Conservation (phyloP, 1,140 invertebrate species). For the Drosophila sproati region DNA sequence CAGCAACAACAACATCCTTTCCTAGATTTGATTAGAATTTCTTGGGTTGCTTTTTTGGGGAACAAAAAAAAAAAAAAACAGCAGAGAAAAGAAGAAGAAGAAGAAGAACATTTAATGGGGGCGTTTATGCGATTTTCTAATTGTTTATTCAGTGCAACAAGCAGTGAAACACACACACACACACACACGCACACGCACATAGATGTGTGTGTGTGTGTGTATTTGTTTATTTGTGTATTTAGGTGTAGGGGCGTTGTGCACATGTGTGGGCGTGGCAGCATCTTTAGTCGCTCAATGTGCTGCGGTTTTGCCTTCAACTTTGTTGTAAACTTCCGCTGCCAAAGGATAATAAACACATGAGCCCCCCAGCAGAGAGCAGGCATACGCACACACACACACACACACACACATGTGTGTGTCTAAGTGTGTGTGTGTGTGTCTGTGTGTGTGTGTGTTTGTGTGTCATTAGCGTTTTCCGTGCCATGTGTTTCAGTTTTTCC, state of each 20-base stretch:
- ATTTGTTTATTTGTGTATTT: not conserved
- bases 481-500: constrained; percentile 52
- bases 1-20: constrained; percentile 18
- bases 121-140: constrained; percentile 57
- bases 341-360: constrained; percentile 60
- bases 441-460: constrained; percentile 36
- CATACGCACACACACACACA: constrained; percentile 3
- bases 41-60: constrained; percentile 12
- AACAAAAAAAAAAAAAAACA: too few species aligned
- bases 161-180: not conserved
- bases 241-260: not conserved
- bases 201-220: not conserved
- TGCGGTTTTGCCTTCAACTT: constrained; percentile 44
- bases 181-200: not conserved
- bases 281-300: constrained; percentile 42
- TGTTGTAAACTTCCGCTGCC: constrained; percentile 56
- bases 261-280: constrained; percentile 27
- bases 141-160: constrained; percentile 52
- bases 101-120: constrained; percentile 44
- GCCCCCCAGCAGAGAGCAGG: constrained; percentile 35
- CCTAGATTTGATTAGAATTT: constrained; percentile 49
- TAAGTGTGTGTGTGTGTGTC: constrained; percentile 24
- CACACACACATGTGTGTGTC: constrained; percentile 28
- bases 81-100: not conserved
- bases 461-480: constrained; percentile 55